Percentiles rank a stretch among this genome's conserved stretches.
Evolutionary conservation across 30 jellyfish, hydroid and myxozoan genomes (phyloP).

Genomic region (Aurelia sp.): DNA sequence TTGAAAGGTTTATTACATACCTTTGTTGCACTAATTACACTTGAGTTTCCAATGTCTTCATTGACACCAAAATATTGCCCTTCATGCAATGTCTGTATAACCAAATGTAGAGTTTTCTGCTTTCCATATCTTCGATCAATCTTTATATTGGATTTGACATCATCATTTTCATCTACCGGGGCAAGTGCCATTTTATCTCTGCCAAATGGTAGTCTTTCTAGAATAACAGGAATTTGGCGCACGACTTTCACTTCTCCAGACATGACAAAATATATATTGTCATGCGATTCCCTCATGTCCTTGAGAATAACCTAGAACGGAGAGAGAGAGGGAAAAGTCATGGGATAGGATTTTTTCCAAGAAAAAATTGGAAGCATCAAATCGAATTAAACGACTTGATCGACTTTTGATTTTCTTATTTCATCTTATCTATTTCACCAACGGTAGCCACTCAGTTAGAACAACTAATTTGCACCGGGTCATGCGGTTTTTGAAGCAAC

Average conservation of each 20-base stretch:
- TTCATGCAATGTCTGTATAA: constrained; percentile 34
- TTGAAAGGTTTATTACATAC: constrained; percentile 2
- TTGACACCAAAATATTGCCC: constrained; percentile 68
- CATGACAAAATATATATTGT: constrained; percentile 61
- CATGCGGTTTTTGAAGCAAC: no score
- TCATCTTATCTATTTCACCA: no score
- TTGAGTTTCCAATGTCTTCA: constrained; percentile 64
- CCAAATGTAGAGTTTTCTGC: constrained; percentile 25
- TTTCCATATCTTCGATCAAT: constrained; percentile 25
- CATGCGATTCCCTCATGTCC: constrained; percentile 57
- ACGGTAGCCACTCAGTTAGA: no score
- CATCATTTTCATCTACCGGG: constrained; percentile 25
- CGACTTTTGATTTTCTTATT: no score
- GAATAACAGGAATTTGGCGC: constrained; percentile 64
- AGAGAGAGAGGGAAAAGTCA: no score
- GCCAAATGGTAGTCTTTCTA: constrained; percentile 64
- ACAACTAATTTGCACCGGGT: no score
- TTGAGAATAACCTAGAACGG: constrained; percentile 37
- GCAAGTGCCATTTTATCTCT: constrained; percentile 45
- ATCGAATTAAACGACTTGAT: no score
- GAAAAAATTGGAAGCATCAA: no score
- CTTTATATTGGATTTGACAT: constrained; percentile 9
- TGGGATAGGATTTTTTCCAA: no score
- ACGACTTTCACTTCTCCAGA: constrained; percentile 83
- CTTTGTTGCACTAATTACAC: constrained; percentile 50